Evolutionary conservation across 23 tunicate species (phyloP).

Genomic region (Trididemnum clinides): DNA sequence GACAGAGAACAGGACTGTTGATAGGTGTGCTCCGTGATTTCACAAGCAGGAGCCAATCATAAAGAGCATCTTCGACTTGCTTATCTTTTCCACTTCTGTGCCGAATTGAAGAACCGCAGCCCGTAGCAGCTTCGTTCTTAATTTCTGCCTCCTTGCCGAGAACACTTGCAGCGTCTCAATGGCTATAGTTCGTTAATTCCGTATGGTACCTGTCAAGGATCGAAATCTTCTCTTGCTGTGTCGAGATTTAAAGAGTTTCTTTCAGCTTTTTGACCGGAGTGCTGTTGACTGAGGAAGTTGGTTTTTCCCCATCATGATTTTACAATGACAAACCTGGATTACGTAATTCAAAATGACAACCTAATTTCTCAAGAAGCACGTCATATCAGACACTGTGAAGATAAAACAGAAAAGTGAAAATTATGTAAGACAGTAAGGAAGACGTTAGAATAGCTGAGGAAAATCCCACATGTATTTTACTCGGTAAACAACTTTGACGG

Average conservation of each 20-base stretch:
- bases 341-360: constrained; percentile 5
- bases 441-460: constrained; percentile 1
- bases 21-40: neutral
- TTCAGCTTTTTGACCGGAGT: too few relatives aligned
- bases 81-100: too few relatives aligned
- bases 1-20: too few relatives aligned
- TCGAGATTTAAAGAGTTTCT: too few relatives aligned
- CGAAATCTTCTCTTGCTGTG: constrained; percentile 6
- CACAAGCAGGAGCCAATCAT: constrained; percentile 10
- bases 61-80: too few relatives aligned
- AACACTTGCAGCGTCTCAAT: constrained; percentile 8
- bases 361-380: constrained; percentile 1
- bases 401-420: neutral
- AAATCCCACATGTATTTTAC: constrained; percentile 8
- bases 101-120: constrained; percentile 9
- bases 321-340: too few relatives aligned
- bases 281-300: constrained; percentile 10
- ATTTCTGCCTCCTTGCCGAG: constrained; percentile 18
- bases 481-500: neutral
- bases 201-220: constrained; percentile 13
- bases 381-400: too few relatives aligned
- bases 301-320: neutral
- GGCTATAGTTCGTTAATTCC: neutral
- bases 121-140: neutral
- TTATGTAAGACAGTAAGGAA: neutral